Conservation (phyloP, 1,140 invertebrate genomes). For the Teleopsis dalmanni region DNA sequence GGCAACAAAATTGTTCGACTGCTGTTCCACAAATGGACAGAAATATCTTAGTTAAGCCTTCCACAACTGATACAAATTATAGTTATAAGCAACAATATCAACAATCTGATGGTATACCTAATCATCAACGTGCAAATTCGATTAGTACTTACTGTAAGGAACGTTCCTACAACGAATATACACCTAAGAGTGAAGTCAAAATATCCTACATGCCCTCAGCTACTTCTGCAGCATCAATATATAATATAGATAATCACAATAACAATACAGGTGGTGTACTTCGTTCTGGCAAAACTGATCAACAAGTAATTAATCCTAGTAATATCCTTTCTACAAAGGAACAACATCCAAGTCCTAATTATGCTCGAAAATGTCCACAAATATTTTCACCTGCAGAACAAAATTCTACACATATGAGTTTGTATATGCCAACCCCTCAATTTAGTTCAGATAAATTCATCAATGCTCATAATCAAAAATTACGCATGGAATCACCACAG, state of each 20-base stretch:
- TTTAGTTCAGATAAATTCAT: slow-evolving; percentile 35
- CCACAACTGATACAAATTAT: too few species aligned
- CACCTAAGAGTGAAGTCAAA: slow-evolving; percentile 1
- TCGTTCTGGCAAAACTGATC: neutral
- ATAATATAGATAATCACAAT: neutral
- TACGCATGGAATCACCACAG: too few species aligned
- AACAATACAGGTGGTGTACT: neutral
- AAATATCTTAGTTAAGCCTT: too few species aligned
- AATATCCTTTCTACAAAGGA: slow-evolving; percentile 26
- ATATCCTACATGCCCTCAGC: neutral
- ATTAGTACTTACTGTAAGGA: slow-evolving; percentile 1
- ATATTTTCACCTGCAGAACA: slow-evolving; percentile 17
- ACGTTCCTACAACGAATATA: slow-evolving; percentile 2
- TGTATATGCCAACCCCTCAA: slow-evolving; percentile 35
- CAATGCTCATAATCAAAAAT: slow-evolving; percentile 6
- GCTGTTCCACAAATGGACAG: too few species aligned
- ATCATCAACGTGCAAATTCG: too few species aligned
- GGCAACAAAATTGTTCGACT: too few species aligned
- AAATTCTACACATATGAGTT: slow-evolving; percentile 19
- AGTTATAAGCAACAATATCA: neutral
- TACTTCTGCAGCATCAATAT: neutral
- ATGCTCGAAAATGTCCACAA: slow-evolving; percentile 34
- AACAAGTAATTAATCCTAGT: slow-evolving; percentile 33
- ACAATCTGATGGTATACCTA: neutral
- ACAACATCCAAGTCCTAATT: slow-evolving; percentile 34